Conservation (phyloP, 1,140 invertebrate species). For the Caenorhabditis remanei region DNA sequence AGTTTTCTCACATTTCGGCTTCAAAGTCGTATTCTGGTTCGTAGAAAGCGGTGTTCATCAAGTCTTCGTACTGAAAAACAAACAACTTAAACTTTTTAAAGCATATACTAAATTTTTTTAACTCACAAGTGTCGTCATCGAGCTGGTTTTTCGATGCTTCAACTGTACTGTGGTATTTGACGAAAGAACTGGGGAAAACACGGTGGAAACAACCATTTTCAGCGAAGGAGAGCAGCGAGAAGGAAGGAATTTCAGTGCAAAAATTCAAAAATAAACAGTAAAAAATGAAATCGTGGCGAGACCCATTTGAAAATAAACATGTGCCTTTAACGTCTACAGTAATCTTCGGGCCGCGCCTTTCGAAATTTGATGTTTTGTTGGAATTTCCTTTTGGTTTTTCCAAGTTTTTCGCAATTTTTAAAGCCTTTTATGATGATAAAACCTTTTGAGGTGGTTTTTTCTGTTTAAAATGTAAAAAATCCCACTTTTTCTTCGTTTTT, state of each 20-base stretch:
- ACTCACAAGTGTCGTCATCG: neutral
- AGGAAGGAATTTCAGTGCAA: neutral
- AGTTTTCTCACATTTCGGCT: neutral
- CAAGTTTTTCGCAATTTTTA: no score
- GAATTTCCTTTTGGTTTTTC: neutral
- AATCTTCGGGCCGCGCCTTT: neutral
- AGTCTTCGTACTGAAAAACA: neutral
- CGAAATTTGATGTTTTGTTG: neutral
- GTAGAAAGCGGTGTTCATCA: conserved; percentile 3
- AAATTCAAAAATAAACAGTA: neutral
- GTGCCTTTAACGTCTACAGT: conserved; percentile 2
- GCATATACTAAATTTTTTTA: neutral
- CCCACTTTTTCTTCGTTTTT: no score
- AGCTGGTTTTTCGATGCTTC: neutral
- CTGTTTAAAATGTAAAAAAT: no score
- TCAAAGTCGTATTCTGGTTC: neutral
- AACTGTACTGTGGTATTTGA: neutral
- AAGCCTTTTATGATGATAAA: no score
- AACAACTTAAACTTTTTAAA: neutral
- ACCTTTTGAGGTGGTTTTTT: no score
- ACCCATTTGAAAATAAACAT: neutral
- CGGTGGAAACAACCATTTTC: neutral
- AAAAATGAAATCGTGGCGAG: neutral
- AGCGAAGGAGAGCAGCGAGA: no score
- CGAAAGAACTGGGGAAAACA: neutral